Conservation (phyloP, 2,888 invertebrate species). For the Ophion ventricosus region DNA sequence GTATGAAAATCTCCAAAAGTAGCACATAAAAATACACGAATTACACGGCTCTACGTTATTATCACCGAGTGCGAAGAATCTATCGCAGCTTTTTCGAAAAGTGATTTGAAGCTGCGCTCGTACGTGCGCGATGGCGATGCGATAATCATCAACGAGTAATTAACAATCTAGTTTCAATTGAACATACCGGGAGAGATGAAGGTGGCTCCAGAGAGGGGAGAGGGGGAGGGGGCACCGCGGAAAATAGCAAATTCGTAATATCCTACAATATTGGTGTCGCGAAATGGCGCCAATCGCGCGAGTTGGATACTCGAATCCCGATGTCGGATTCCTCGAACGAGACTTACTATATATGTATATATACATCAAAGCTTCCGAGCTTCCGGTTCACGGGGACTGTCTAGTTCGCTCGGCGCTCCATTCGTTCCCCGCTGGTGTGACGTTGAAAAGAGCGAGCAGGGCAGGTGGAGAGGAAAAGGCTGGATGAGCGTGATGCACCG, state of each 20-base stretch:
- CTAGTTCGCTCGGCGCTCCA: slow-evolving; percentile 43
- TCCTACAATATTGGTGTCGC: slow-evolving; percentile 82
- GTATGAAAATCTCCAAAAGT: too few species aligned
- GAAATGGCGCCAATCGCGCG: slow-evolving; percentile 41
- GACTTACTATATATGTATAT: slow-evolving; percentile 30
- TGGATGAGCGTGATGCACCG: slow-evolving; percentile 20
- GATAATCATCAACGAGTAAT: slow-evolving; percentile 82
- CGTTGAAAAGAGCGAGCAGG: slow-evolving; percentile 37
- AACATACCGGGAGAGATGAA: slow-evolving; percentile 55
- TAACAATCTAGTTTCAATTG: slow-evolving; percentile 83
- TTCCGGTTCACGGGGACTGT: slow-evolving; percentile 52
- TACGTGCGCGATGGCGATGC: slow-evolving; percentile 66
- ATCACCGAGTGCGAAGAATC: background rate
- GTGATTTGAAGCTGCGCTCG: slow-evolving; percentile 50
- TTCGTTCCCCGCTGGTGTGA: slow-evolving; percentile 55
- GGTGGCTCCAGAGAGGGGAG: background rate
- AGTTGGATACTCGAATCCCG: slow-evolving; percentile 72
- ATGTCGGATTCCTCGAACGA: slow-evolving; percentile 63
- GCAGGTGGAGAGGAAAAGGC: slow-evolving; percentile 2
- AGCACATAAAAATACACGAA: too few species aligned
- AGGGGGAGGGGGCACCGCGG: slow-evolving; percentile 71
- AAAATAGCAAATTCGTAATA: slow-evolving; percentile 84
- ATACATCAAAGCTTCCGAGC: slow-evolving; percentile 47
- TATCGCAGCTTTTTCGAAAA: background rate
- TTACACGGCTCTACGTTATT: background rate